Base-by-base conservation (phyloP, 2,888 invertebrate species). In the Xanthorhoe spadicearia region DNA sequence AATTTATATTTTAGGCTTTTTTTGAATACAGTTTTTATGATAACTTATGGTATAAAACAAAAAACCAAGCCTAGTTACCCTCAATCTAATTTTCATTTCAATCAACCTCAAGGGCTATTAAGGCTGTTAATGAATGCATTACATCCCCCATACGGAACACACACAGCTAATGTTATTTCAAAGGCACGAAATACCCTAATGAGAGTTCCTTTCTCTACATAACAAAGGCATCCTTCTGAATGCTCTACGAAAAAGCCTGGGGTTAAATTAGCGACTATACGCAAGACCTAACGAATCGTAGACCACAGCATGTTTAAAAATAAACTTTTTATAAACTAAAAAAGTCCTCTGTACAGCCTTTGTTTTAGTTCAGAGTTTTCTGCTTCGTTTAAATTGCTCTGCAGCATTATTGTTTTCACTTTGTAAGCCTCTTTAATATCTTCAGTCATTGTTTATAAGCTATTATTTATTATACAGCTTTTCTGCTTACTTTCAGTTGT, bases 191-290 rank as follows among this genome's bases (percentile, higher is more conserved):
- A 87, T 85, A 88, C 86, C 84, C 89, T 90, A 89, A 90, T 87
- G 89, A 90, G 87, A 87, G 85, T 83, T 84, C 81, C 83, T 87
- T 88, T 80, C 84, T 83, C 78, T 72, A 71, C 72, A 66, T 79
- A 87, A 90, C 88, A 92, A 92, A 91, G 81, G 81, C 78, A 73
- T 84, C 78, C 79, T 83, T 80, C 79, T 90, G 89, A 89, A 91
- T 87, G 85, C 86, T 83, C 80, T 85, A 83, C 82, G 78, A 85
- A 83, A 74, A 88, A 81, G 83, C 83, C 81, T 82, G 83, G 62
- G 78, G 82, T 86, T 85, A 83, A 76, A 82, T 84, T 75, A 76
- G 78, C 77, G 79, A 81, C 82, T 80, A 82, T 81, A 78, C 77
- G 76, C 78, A 79, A 79, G 74, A 80, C 81, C 79, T 79, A 84